Conservation (phyloP, 1,140 invertebrate species). For the Limonius californicus region DNA sequence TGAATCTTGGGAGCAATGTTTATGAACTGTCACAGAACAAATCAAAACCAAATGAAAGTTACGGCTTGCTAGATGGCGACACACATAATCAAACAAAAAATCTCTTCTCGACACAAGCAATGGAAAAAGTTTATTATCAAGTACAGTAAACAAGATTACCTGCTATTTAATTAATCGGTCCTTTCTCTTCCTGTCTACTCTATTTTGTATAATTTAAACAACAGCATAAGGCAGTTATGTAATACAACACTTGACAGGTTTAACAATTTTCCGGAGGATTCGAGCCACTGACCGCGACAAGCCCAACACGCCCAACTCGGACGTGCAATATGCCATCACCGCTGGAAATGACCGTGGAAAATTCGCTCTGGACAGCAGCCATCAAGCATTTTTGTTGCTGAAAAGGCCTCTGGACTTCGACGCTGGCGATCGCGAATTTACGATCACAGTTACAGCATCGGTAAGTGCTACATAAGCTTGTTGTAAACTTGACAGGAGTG, state of each 20-base stretch:
- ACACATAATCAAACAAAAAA: no score
- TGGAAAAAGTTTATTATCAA: no score
- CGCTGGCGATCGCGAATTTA: slow-evolving; percentile 69
- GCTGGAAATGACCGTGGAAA: slow-evolving; percentile 71
- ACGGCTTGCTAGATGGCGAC: no score
- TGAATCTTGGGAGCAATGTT: no score
- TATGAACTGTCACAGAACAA: no score
- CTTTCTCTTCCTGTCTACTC: no score
- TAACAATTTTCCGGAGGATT: slow-evolving; percentile 78
- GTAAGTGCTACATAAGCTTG: slow-evolving; percentile 58
- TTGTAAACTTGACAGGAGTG: no score
- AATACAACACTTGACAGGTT: slow-evolving; percentile 50
- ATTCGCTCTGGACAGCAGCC: slow-evolving; percentile 73
- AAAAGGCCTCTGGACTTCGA: slow-evolving; percentile 75
- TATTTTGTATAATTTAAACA: not conserved
- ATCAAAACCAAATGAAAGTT: no score
- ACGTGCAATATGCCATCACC: slow-evolving; percentile 77
- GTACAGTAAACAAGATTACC: no score
- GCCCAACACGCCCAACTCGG: slow-evolving; percentile 84
- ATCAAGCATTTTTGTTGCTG: slow-evolving; percentile 69
- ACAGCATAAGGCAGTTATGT: not conserved
- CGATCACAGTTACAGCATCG: slow-evolving; percentile 70
- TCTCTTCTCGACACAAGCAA: no score
- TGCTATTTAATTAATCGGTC: no score
- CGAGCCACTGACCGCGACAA: slow-evolving; percentile 77